These are phyloP conservation scores for Parnassius glacialis DNA, from an alignment of 2,888 invertebrate species.

Conservation along the genomic window DNA sequence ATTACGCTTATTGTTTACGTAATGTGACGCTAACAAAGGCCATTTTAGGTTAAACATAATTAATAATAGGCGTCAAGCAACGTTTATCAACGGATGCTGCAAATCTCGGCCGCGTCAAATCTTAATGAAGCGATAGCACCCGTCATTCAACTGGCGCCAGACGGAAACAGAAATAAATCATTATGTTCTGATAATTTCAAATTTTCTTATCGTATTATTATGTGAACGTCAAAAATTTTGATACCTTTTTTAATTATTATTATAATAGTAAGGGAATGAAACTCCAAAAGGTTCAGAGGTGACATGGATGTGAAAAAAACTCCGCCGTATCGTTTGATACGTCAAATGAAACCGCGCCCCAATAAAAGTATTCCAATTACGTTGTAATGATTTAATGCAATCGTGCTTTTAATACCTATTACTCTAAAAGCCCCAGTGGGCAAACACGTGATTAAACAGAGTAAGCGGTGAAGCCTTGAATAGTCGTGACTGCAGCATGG, in stretches of 20 bases:
- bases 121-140: neutral
- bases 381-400: neutral
- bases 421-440: neutral
- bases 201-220: too few relatives aligned
- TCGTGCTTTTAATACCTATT: neutral
- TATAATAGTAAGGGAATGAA: too few relatives aligned
- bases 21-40: neutral
- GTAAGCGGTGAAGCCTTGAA: neutral
- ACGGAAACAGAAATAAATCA: conserved; percentile 16
- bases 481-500: neutral
- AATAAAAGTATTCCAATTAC: neutral
- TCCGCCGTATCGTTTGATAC: too few relatives aligned
- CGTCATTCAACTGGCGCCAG: conserved; percentile 6
- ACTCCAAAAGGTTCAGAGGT: too few relatives aligned
- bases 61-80: neutral
- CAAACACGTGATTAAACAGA: neutral
- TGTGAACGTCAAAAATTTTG: too few relatives aligned
- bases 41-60: conserved; percentile 1
- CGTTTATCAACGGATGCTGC: conserved; percentile 20
- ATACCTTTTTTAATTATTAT: too few relatives aligned
- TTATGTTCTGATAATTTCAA: conserved; percentile 6
- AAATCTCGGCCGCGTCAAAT: neutral
- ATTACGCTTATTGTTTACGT: neutral
- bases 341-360: too few relatives aligned
- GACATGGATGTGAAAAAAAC: too few relatives aligned